These are phyloP conservation scores for Sebastes variabilis DNA, from an alignment of 2,797 vertebrate species.

Conservation along the genomic window DNA sequence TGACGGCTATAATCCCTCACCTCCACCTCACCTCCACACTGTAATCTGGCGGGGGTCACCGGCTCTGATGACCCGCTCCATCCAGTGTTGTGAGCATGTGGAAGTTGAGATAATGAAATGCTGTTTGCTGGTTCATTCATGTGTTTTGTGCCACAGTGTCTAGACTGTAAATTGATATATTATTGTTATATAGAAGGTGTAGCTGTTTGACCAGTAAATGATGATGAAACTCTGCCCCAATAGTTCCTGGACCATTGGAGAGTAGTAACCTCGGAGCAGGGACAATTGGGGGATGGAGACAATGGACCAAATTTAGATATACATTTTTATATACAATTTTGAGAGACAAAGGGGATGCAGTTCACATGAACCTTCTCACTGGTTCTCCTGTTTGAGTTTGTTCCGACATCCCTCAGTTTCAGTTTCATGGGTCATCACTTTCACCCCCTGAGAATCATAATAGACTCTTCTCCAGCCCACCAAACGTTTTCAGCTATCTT, in stretches of 20 bases:
- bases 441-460: fast-evolving
- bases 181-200: too few species aligned
- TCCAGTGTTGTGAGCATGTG: constrained; percentile 5
- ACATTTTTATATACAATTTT: not conserved
- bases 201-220: not conserved
- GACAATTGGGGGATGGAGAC: not conserved
- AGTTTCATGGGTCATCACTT: not conserved
- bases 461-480: too few species aligned
- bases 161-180: not conserved
- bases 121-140: not conserved
- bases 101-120: not conserved
- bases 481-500: too few species aligned
- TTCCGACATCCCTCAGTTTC: not conserved
- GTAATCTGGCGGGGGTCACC: constrained; percentile 4
- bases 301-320: not conserved
- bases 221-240: too few species aligned
- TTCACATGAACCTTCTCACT: not conserved
- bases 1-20: constrained; percentile 45
- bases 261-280: too few species aligned
- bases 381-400: not conserved
- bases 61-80: not conserved
- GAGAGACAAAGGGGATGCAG: not conserved
- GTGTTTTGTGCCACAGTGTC: not conserved
- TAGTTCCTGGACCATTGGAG: too few species aligned
- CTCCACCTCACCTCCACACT: constrained; percentile 23